Base-by-base conservation (phyloP, 2,797 vertebrate species). In the Microctenopoma lineatum region DNA sequence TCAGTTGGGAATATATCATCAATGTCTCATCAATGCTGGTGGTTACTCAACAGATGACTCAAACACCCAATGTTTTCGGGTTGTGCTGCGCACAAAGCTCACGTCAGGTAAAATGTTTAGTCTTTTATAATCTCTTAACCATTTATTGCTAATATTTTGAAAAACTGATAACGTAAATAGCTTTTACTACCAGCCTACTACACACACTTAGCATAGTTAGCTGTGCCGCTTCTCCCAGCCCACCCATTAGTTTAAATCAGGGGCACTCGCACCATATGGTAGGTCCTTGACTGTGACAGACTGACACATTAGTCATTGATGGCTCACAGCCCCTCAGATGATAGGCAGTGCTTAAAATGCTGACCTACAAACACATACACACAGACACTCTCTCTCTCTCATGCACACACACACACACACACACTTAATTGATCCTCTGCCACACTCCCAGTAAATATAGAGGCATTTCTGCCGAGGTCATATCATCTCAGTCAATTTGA, bases 241-340 rank as follows among this genome's bases (percentile, higher is more conserved):
- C 83, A 77, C 77, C 76, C 85, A 89, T 89, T 89, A 89, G 76
- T 86, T 82, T 83, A 87, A 88, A 88, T 84, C 42, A 45, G 69
- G 73, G 65, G 55, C 66, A 70, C 64, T 78, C 79, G 84, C 48
- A 38, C 89, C 91, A 91, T 91, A 91, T 92, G 89, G 90, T 81
- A 63, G 85, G 87, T 85, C 87, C 88, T 90, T 89, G 86, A 89
- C 87, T 88, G 89, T 89, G 89, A 91, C 88, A 89, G 89, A 86
- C 89, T 90, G 87, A 90, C 86, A 88, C 89, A 92, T 93, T 90
- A 92, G 90, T 92, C 89, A 92, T 87, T 90, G 89, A 91, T 91
- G 88, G 87, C 84, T 91, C 77, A 77, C 78, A 90, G 87, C 83
- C 85, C 89, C 86, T 89, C 69, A 66, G 85, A 89, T 88, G 84